Conservation (phyloP, 2,888 invertebrate genomes). For the Drosophila barbarae region DNA sequence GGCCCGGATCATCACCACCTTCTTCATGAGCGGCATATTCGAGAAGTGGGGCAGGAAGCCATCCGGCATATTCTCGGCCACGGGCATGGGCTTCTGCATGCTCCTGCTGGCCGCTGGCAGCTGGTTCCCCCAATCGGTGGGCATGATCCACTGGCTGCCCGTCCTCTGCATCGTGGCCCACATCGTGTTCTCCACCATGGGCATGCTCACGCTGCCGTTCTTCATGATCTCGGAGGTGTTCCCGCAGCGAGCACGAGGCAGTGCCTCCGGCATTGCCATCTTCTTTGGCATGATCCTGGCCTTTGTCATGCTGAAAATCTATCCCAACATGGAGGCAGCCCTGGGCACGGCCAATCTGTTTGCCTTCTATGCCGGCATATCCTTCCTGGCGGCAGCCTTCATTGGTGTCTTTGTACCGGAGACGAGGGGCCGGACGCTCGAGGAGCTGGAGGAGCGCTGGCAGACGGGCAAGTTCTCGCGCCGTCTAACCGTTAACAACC, state of each 20-base stretch:
- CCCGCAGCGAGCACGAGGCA: conserved; percentile 83
- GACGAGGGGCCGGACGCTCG: conserved; percentile 85
- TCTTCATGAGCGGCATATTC: conserved; percentile 83
- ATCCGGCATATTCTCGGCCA: conserved; percentile 84
- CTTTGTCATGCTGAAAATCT: conserved; percentile 85
- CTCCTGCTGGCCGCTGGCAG: conserved; percentile 81
- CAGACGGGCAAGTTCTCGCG: conserved; percentile 58
- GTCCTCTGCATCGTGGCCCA: conserved; percentile 75
- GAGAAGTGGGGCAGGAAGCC: conserved; percentile 83
- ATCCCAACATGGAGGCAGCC: conserved; percentile 83
- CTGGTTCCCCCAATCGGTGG: conserved; percentile 77
- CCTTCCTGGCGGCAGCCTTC: conserved; percentile 83
- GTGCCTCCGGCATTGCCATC: conserved; percentile 85
- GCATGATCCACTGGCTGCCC: conserved; percentile 68
- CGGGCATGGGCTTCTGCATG: conserved; percentile 83
- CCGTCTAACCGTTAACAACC: conserved; percentile 42
- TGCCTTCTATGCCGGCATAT: conserved; percentile 83
- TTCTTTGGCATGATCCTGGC: conserved; percentile 84
- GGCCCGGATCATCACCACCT: conserved; percentile 83
- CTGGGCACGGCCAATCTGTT: conserved; percentile 84
- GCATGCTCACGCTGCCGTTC: conserved; percentile 85
- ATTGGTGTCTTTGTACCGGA: conserved; percentile 85
- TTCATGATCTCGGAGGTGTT: conserved; percentile 88
- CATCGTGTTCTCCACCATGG: conserved; percentile 81
- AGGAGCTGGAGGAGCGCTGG: conserved; percentile 84